Evolutionary conservation across 1,140 invertebrate genomes (phyloP).

Genomic region (Tetramorium alpestre): DNA sequence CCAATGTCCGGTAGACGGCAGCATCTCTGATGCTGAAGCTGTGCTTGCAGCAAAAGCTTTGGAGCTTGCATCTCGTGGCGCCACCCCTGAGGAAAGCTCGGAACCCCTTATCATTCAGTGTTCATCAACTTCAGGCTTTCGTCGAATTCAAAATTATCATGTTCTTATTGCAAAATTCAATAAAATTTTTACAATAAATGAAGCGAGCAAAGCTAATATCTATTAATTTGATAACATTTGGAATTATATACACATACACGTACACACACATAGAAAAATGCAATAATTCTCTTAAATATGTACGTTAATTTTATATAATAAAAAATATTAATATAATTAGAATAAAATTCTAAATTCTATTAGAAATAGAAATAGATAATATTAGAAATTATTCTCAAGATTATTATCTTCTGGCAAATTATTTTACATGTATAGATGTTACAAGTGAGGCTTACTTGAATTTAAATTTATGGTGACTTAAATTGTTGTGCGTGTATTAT

Average conservation of each 20-base stretch:
- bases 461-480: neutral
- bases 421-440: neutral
- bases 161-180: neutral
- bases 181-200: neutral
- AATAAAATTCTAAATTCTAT: neutral
- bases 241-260: neutral
- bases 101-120: slow-evolving; percentile 67
- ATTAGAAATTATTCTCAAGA: neutral
- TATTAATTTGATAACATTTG: neutral
- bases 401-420: neutral
- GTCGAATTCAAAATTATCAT: neutral
- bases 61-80: slow-evolving; percentile 70
- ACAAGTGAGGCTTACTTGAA: neutral
- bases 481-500: neutral
- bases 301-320: neutral
- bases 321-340: neutral
- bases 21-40: slow-evolving; percentile 75
- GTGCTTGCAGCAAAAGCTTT: slow-evolving; percentile 42
- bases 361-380: neutral
- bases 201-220: neutral
- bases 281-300: neutral
- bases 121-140: slow-evolving; percentile 50
- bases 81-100: slow-evolving; percentile 73
- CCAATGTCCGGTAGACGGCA: slow-evolving; percentile 73
- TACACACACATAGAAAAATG: neutral